These are phyloP conservation scores for Sceloporus tristichus DNA, from an alignment of 2,113 vertebrate species.

Conservation along the genomic window DNA sequence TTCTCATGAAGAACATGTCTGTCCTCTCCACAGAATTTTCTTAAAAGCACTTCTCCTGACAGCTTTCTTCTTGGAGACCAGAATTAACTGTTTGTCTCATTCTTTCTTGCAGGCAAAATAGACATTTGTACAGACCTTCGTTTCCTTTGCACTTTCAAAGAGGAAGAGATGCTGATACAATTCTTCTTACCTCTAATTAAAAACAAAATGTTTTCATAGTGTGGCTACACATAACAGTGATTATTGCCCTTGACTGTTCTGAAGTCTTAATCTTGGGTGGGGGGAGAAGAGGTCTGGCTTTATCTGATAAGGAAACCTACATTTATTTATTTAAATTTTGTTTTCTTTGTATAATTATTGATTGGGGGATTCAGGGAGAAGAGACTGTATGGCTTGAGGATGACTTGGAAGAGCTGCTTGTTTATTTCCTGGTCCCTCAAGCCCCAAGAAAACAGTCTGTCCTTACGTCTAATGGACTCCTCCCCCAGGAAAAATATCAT, in stretches of 20 bases:
- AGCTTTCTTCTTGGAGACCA: conserved; percentile 58
- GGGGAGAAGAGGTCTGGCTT: conserved; percentile 25
- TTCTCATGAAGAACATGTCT: conserved; percentile 60
- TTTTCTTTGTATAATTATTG: background rate
- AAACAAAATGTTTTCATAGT: background rate
- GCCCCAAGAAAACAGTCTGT: background rate
- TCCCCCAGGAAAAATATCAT: background rate
- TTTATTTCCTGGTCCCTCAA: too few relatives aligned
- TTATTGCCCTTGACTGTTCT: background rate
- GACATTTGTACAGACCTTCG: conserved; percentile 41
- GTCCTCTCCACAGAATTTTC: conserved; percentile 57
- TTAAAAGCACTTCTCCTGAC: conserved; percentile 58
- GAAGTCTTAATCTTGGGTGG: conserved; percentile 8
- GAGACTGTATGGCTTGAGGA: background rate
- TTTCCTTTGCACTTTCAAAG: conserved; percentile 16
- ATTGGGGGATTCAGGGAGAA: too few relatives aligned
- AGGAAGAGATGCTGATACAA: background rate
- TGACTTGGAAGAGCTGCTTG: conserved; percentile 2
- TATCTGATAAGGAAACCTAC: background rate
- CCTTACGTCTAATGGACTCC: background rate
- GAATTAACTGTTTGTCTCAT: conserved; percentile 52
- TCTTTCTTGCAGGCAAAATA: background rate
- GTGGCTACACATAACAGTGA: background rate
- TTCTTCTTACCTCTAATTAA: background rate
- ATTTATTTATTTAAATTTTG: too few relatives aligned